Evolutionary conservation across 53 echinoderm and acorn worm species (phyloP).

Genomic region (Zoroaster sp.): DNA sequence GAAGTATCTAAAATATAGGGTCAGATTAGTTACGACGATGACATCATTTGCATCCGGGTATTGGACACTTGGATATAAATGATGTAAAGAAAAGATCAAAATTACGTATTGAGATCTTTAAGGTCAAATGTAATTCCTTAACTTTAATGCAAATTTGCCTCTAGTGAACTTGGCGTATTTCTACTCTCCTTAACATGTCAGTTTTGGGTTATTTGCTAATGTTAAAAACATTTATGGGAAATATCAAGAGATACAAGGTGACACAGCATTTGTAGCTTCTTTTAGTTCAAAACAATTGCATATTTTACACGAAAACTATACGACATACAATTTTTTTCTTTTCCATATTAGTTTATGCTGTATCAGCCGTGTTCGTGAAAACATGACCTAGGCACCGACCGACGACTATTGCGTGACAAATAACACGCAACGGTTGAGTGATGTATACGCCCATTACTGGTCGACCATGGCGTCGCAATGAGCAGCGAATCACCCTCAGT

Average conservation of each 20-base stretch:
- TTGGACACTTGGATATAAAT: background rate
- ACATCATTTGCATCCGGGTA: too few relatives aligned
- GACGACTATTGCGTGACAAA: constrained; percentile 26
- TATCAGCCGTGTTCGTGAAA: constrained; percentile 3
- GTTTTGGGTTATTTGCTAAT: too few relatives aligned
- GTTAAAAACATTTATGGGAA: too few relatives aligned
- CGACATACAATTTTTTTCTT: too few relatives aligned
- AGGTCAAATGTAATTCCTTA: too few relatives aligned
- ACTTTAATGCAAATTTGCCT: background rate
- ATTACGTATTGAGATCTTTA: too few relatives aligned
- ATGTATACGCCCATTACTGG: background rate
- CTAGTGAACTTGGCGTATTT: too few relatives aligned
- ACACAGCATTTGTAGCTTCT: too few relatives aligned
- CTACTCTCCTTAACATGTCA: too few relatives aligned
- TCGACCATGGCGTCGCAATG: background rate
- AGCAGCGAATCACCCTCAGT: background rate
- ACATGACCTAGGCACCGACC: background rate
- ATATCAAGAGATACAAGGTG: too few relatives aligned
- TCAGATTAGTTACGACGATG: background rate
- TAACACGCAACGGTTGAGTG: constrained; percentile 1
- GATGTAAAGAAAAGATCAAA: background rate
- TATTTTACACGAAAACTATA: too few relatives aligned
- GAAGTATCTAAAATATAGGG: background rate
- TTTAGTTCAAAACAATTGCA: too few relatives aligned
- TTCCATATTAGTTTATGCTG: background rate